A percentile compares a stretch with the other conserved stretches of the same genome.
phyloP scores from a whole-genome alignment of 2,888 invertebrate genomes.

The Phrixothrix hirtus region DNA sequence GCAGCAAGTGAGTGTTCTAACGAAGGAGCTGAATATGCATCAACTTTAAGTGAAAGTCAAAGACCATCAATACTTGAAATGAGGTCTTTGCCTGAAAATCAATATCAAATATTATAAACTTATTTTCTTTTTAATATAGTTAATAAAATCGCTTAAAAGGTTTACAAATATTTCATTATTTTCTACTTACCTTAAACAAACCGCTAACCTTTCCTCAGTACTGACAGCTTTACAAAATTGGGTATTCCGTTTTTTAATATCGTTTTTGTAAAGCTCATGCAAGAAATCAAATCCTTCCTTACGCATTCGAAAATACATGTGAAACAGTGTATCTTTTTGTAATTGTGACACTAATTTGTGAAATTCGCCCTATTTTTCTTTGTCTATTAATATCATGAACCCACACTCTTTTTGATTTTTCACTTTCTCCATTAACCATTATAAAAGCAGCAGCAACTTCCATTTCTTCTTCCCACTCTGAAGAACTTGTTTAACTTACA shows the following conservation, averaged over 20 bases:
- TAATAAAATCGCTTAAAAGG: no score
- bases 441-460: slow-evolving; percentile 5
- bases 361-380: neutral
- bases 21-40: slow-evolving; percentile 1
- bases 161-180: no score
- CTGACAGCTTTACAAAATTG: slow-evolving; percentile 18
- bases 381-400: no score
- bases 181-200: no score
- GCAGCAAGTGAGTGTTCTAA: neutral
- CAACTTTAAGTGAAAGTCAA: neutral
- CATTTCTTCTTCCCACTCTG: slow-evolving; percentile 5
- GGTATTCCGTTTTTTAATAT: slow-evolving; percentile 27
- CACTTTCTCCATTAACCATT: neutral
- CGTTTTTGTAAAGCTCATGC: slow-evolving; percentile 25
- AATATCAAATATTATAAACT: neutral
- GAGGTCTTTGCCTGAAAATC: neutral
- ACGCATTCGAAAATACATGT: slow-evolving; percentile 29
- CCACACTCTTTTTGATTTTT: slow-evolving; percentile 1
- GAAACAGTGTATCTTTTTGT: slow-evolving; percentile 16
- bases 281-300: slow-evolving; percentile 22
- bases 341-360: slow-evolving; percentile 19
- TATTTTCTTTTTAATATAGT: no score
- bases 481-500: neutral
- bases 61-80: neutral
- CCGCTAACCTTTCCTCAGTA: no score